phyloP scores from a whole-genome alignment of 1,140 invertebrate species.

The Bradysia coprophila region DNA sequence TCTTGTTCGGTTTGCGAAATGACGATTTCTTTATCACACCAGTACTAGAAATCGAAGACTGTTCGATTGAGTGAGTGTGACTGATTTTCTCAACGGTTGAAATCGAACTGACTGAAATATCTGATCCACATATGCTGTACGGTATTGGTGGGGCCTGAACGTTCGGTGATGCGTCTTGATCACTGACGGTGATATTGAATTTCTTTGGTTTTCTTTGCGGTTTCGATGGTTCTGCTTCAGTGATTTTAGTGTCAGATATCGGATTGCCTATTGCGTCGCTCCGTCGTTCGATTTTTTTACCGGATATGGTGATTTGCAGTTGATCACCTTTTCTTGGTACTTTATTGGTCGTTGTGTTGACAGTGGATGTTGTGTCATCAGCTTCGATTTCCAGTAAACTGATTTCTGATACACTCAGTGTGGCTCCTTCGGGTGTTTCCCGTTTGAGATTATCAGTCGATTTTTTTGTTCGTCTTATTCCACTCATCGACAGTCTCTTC shows the following conservation, averaged over 20 bases:
- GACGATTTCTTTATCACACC: neutral
- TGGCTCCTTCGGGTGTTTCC: neutral
- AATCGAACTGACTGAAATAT: neutral
- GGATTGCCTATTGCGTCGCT: neutral
- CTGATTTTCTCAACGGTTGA: neutral
- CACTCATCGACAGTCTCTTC: neutral
- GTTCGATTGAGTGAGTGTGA: neutral
- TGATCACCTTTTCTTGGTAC: neutral
- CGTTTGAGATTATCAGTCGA: too few species aligned
- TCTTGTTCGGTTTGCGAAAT: too few species aligned
- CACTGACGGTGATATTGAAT: neutral
- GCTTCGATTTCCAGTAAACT: conserved; percentile 1
- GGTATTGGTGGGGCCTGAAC: neutral
- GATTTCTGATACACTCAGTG: neutral
- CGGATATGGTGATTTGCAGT: conserved; percentile 18
- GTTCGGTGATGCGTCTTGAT: neutral
- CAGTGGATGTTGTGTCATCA: neutral
- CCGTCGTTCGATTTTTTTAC: conserved; percentile 11
- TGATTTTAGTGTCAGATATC: neutral
- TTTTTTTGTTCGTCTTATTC: neutral
- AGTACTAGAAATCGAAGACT: neutral
- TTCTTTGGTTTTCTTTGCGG: neutral
- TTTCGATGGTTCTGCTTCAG: too few species aligned
- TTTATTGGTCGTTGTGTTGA: neutral
- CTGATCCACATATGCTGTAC: neutral